Evolutionary conservation across 2,797 vertebrate species (phyloP).

Genomic region (Delichon dasypus): DNA sequence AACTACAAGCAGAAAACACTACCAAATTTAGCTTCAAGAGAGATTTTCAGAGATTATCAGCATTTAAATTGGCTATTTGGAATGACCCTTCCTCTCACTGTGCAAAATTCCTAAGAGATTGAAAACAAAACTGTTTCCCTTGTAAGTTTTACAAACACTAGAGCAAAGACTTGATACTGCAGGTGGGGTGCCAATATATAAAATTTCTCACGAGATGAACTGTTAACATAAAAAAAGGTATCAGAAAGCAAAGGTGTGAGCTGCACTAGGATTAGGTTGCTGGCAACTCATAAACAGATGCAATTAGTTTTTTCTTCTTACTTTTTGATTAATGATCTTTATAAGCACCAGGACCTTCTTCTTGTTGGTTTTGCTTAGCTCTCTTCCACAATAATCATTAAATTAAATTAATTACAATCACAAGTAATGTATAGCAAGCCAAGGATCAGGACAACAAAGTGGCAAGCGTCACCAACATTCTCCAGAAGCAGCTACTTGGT

Average conservation of each 20-base stretch:
- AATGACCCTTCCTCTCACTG: neutral
- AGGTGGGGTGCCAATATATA: neutral
- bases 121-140: neutral
- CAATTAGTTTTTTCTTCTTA: neutral
- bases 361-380: neutral
- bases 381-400: neutral
- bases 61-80: neutral
- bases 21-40: neutral
- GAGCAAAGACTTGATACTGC: neutral
- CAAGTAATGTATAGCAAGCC: neutral
- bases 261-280: neutral
- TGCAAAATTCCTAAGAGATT: rapidly evolving
- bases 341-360: neutral
- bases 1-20: neutral
- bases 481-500: constrained; percentile 21
- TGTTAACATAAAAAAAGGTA: neutral
- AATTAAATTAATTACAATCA: constrained; percentile 1
- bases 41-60: neutral
- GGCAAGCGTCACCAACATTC: neutral
- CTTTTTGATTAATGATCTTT: neutral
- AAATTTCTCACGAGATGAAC: neutral
- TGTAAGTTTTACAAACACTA: neutral
- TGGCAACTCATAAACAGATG: neutral
- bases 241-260: neutral
- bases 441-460: neutral